Base-by-base conservation (phyloP, 37 sponge, comb jelly and placozoan genomes). In the Aplysina aerophoba region DNA sequence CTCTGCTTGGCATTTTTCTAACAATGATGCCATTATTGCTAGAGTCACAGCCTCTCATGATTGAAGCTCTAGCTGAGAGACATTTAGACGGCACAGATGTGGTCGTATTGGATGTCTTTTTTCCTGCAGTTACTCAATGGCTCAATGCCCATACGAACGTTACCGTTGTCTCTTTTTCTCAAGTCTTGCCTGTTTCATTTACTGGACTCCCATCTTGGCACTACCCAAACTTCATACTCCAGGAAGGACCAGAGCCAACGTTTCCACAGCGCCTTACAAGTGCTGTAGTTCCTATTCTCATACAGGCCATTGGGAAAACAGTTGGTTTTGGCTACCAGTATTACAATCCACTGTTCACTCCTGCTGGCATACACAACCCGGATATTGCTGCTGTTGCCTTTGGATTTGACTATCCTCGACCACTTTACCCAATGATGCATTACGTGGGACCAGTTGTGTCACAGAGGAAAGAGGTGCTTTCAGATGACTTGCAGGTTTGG, bases 381-480 rank as follows among this genome's bases (percentile, higher is more conserved):
- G 71, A 69, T 4, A 69, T 69, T 30, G 71, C 33, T 11, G 71
- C 53, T 21, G 39, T 44, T 40, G 35, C 53, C 11, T 53, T 85
- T 37, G 85, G 85, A 19, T 74, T 85, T 37, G 85, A 85, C 30
- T 85, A 73, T 31, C 60, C 85, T 21, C 37, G 50, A 13, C 44
- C 85, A 20, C 13, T 73, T 12, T 58, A 36, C 6, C 85, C 85
- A 35, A 56, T 85, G 16, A 73, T 44, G 0, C 63, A 58, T 24
- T 85, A 73, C 59, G 75, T 79, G 19, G 86, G 79, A 40, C 86
- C 79, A n/a, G 4, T 86, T 1, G 15, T 79, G 11, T 57, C 54
- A 25, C 36, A 17, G n/a, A 75, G 53, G 4, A 21, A 75, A 14
- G 6, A 44, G 8, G 50, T 44, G 3, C 27, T 28, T 62, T 54